Evolutionary conservation across 1,140 invertebrate genomes (phyloP).

Genomic region (Saxidomus purpurata): DNA sequence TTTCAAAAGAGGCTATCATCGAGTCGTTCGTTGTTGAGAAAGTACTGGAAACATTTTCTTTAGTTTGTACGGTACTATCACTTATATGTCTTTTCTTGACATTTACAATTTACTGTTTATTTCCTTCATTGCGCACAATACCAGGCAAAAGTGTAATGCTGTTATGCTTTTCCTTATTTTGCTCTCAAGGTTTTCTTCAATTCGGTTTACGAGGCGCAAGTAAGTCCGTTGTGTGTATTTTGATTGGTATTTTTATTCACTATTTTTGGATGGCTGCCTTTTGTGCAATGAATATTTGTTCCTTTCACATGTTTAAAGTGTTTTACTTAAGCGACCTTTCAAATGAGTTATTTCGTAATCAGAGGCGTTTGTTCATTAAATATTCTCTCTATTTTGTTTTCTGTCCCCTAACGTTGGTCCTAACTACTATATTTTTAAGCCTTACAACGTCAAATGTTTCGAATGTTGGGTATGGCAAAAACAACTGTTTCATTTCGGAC

Average conservation of each 20-base stretch:
- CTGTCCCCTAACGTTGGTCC: background rate
- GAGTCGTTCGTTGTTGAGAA: background rate
- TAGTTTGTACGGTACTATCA: slow-evolving; percentile 79
- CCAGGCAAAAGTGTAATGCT: slow-evolving; percentile 86
- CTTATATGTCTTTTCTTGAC: slow-evolving; percentile 85
- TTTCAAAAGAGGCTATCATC: too few relatives aligned
- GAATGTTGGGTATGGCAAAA: slow-evolving; percentile 56
- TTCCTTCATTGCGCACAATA: slow-evolving; percentile 85
- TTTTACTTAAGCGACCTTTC: slow-evolving; percentile 70
- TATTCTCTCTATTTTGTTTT: slow-evolving; percentile 28
- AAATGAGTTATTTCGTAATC: too few relatives aligned
- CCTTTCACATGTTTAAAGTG: slow-evolving; percentile 88
- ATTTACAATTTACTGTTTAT: slow-evolving; percentile 82
- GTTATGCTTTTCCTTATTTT: slow-evolving; percentile 84
- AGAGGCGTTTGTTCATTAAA: background rate
- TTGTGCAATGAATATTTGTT: slow-evolving; percentile 98
- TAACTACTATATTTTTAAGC: background rate
- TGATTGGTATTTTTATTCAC: slow-evolving; percentile 92
- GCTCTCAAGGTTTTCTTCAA: slow-evolving; percentile 85
- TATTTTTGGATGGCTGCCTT: slow-evolving; percentile 96
- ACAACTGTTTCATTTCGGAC: slow-evolving; percentile 65
- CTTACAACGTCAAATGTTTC: background rate
- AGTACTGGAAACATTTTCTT: background rate
- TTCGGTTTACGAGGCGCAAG: slow-evolving; percentile 71
- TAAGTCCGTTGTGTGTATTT: slow-evolving; percentile 77